phyloP scores from a whole-genome alignment of 2,888 invertebrate species.

The Cryptosula pallasiana region DNA sequence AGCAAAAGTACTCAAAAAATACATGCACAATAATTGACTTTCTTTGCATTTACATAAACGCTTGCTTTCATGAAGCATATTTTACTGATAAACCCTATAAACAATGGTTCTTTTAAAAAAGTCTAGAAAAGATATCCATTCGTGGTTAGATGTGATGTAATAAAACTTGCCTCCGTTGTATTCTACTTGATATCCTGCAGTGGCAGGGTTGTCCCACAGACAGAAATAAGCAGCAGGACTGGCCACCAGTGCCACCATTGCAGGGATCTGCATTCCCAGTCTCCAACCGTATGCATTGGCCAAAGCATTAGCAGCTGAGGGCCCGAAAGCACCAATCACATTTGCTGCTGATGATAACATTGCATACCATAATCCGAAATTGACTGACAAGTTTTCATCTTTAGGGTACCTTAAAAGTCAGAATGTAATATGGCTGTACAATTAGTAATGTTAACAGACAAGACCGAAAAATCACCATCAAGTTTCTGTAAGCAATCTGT shows the following conservation, averaged over 20 bases:
- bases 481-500: no score
- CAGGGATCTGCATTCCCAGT: conserved; percentile 5
- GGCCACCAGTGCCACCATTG: background rate
- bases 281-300: conserved; percentile 2
- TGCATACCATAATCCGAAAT: conserved; percentile 22
- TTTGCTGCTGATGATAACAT: conserved; percentile 7
- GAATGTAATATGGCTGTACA: no score
- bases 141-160: no score
- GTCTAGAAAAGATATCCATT: no score
- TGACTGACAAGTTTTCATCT: background rate
- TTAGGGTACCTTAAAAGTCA: background rate
- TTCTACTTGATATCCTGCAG: background rate
- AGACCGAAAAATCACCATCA: no score
- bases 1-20: no score
- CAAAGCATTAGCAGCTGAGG: background rate
- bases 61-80: no score
- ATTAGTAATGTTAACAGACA: no score
- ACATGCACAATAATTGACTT: no score
- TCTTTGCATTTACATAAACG: no score
- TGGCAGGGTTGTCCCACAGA: background rate
- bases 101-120: no score
- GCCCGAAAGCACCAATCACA: background rate
- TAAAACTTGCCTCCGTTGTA: background rate
- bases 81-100: no score
- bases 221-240: background rate